phyloP scores from a whole-genome alignment of 2,113 vertebrate species.

The Chauna torquata region DNA sequence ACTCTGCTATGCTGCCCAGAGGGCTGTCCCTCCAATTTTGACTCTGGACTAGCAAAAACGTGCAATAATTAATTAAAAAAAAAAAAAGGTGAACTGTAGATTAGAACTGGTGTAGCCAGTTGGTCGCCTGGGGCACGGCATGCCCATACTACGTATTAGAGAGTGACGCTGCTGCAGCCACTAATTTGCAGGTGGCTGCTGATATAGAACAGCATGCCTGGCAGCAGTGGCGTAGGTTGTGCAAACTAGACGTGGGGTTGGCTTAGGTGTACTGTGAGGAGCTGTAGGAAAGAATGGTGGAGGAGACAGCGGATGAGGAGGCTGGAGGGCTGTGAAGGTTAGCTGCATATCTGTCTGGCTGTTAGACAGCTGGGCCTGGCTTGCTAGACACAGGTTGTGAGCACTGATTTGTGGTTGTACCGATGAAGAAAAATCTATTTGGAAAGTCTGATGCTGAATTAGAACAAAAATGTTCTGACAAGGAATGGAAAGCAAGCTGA shows the following conservation, averaged over 20 bases:
- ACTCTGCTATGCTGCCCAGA: background rate
- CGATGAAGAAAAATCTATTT: background rate
- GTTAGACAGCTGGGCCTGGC: background rate
- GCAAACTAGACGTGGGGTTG: background rate
- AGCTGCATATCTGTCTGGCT: background rate
- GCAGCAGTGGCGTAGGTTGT: background rate
- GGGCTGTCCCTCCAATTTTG: background rate
- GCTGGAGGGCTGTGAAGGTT: background rate
- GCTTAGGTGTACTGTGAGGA: accelerated
- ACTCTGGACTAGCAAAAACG: background rate
- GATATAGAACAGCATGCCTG: background rate
- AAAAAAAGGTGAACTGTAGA: background rate
- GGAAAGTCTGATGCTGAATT: background rate
- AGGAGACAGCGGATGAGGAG: background rate
- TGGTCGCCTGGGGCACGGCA: background rate
- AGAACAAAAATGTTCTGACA: background rate
- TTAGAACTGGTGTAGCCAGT: background rate
- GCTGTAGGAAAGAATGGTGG: background rate
- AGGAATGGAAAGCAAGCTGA: background rate
- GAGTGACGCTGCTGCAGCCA: background rate
- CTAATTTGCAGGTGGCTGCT: background rate
- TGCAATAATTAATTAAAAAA: background rate
- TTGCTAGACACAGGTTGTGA: background rate
- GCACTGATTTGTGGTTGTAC: accelerated
- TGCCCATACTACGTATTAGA: accelerated